A percentile compares a stretch with the other conserved stretches of the same genome.
Conservation (phyloP, 2,797 vertebrate genomes). For the Myripristis jacobus region DNA sequence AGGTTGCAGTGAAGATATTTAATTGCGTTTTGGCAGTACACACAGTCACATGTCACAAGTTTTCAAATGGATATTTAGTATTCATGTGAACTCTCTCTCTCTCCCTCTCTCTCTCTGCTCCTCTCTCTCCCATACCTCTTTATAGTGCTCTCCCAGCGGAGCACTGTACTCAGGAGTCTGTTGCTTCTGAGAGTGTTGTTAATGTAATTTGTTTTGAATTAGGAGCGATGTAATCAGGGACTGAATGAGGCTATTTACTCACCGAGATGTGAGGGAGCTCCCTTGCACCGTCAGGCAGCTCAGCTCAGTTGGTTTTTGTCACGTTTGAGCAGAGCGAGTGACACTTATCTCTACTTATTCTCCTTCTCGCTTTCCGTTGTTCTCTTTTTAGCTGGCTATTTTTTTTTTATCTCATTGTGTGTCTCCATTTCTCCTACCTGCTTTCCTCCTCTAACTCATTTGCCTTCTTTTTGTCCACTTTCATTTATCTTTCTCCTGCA, state of each 20-base stretch:
- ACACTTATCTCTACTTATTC: neutral
- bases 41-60: slow-evolving; percentile 45
- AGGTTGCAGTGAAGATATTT: slow-evolving; percentile 48
- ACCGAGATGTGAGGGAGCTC: slow-evolving; percentile 45
- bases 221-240: slow-evolving; percentile 57
- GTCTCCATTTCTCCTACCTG: neutral
- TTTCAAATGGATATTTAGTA: slow-evolving; percentile 59
- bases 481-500: slow-evolving; percentile 9
- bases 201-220: slow-evolving; percentile 72
- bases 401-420: neutral
- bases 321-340: neutral
- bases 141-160: slow-evolving; percentile 37
- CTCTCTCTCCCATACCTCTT: no score
- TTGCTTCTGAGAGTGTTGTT: slow-evolving; percentile 53
- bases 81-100: slow-evolving; percentile 32
- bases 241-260: slow-evolving; percentile 56
- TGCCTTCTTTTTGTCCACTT: neutral
- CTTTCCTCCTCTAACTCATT: neutral
- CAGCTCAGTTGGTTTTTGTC: slow-evolving; percentile 5
- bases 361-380: neutral
- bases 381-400: neutral
- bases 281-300: slow-evolving; percentile 16
- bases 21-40: slow-evolving; percentile 72
- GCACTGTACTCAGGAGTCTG: slow-evolving; percentile 43
- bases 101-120: slow-evolving; percentile 18